These are phyloP conservation scores for Vulpes vulpes DNA, from an alignment of 2,113 vertebrate species.

Conservation along the genomic window DNA sequence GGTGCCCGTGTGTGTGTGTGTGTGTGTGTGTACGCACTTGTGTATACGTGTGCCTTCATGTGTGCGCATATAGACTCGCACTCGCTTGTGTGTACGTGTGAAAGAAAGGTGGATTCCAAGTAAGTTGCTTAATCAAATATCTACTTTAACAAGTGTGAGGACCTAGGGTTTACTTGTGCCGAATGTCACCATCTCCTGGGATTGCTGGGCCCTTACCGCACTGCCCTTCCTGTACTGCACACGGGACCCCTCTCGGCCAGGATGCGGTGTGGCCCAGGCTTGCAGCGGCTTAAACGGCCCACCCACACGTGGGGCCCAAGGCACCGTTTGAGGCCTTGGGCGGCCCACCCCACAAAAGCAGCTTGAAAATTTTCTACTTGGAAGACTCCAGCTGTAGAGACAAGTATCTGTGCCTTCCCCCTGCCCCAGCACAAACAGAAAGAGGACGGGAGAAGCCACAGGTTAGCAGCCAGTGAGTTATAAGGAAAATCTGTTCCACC, in stretches of 20 bases:
- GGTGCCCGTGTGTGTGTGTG: not conserved
- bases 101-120: not conserved
- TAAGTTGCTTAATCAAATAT: not conserved
- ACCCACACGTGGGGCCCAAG: not conserved
- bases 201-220: not conserved
- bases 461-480: slow-evolving; percentile 59
- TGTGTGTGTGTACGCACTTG: not conserved
- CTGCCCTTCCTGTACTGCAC: not conserved
- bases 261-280: not conserved
- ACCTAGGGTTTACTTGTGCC: accelerated
- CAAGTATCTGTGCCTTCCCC: not conserved
- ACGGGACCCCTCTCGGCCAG: not conserved
- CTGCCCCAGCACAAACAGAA: not conserved
- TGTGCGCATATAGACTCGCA: not conserved
- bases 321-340: not conserved
- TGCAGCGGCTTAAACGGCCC: not conserved
- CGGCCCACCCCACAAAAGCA: accelerated
- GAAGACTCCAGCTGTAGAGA: not conserved
- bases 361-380: not conserved
- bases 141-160: not conserved
- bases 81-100: not conserved
- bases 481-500: slow-evolving; percentile 69
- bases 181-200: accelerated
- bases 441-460: slow-evolving; percentile 60
- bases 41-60: no score